Percentiles rank a stretch among this genome's conserved stretches.
Conservation (phyloP, 2,113 vertebrate genomes). For the Vanacampus margaritifer region DNA sequence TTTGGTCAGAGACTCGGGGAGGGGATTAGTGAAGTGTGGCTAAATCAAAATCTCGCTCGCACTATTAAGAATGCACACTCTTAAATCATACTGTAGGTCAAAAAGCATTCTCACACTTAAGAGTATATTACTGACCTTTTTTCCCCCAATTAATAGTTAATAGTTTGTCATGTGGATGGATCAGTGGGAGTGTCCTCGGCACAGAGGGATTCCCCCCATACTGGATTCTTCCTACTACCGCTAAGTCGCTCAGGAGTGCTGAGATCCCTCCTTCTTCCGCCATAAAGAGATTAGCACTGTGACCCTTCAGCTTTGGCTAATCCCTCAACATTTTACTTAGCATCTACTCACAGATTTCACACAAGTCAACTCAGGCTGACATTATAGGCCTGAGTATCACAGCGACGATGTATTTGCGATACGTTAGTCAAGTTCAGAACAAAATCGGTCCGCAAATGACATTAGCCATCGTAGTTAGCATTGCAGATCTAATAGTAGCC, state of each 20-base stretch:
- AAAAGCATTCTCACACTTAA: too few species aligned
- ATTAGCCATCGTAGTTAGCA: background rate
- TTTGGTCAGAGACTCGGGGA: too few species aligned
- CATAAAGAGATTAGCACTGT: constrained; percentile 66
- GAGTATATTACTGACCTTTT: too few species aligned
- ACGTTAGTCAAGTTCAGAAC: background rate
- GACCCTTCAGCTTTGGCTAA: constrained; percentile 65
- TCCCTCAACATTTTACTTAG: constrained; percentile 51
- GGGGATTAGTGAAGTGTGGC: too few species aligned
- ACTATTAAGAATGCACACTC: too few species aligned
- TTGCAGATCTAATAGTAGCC: constrained; percentile 5
- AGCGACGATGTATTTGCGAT: background rate
- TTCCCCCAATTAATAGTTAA: too few species aligned
- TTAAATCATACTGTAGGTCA: too few species aligned
- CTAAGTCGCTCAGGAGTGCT: constrained; percentile 40
- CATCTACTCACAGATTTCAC: constrained; percentile 44
- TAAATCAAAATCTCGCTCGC: too few species aligned
- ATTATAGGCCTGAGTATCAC: constrained; percentile 6
- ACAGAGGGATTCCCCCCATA: constrained; percentile 42
- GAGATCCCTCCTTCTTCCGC: constrained; percentile 42
- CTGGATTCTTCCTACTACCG: constrained; percentile 17
- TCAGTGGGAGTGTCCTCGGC: constrained; percentile 13
- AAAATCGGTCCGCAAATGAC: background rate
- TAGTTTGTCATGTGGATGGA: background rate
- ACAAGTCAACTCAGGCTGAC: constrained; percentile 25